Percentiles rank a stretch among this genome's conserved stretches.
phyloP scores from a whole-genome alignment of 2,888 invertebrate species.

The Ornithoptera alexandrae region DNA sequence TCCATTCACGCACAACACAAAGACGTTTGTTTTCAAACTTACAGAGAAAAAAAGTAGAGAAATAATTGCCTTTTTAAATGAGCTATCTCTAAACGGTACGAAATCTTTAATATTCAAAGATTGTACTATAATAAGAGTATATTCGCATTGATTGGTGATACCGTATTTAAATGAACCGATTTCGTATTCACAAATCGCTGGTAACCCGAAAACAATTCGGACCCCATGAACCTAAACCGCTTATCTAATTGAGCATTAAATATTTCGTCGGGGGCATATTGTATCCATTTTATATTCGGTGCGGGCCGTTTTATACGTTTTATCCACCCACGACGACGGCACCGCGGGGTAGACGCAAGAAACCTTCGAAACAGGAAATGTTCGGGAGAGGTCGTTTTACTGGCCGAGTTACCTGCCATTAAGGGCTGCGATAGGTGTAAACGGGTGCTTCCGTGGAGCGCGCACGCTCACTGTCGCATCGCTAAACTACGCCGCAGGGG shows the following conservation, averaged over 20 bases:
- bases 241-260: conserved; percentile 80
- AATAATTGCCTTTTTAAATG: conserved; percentile 67
- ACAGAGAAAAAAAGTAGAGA: conserved; percentile 59
- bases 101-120: conserved; percentile 26
- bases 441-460: conserved; percentile 71
- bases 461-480: conserved; percentile 49
- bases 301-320: conserved; percentile 72
- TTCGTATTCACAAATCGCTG: conserved; percentile 63
- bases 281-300: conserved; percentile 74
- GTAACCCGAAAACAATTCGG: conserved; percentile 66
- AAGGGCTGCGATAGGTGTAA: conserved; percentile 76
- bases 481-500: conserved; percentile 68
- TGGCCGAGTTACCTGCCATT: conserved; percentile 77
- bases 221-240: conserved; percentile 75
- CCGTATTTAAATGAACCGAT: conserved; percentile 49
- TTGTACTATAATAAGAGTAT: conserved; percentile 51
- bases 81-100: conserved; percentile 31
- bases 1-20: conserved; percentile 70
- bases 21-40: conserved; percentile 75
- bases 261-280: conserved; percentile 77
- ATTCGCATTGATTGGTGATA: conserved; percentile 41
- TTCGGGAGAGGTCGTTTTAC: conserved; percentile 76
- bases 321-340: conserved; percentile 76
- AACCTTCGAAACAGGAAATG: conserved; percentile 76
- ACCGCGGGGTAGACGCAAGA: conserved; percentile 64